Evolutionary conservation across 2,113 vertebrate genomes (phyloP), one percentile per base, ranked within the genome.

Genomic region (Haliaeetus leucogaster): DNA sequence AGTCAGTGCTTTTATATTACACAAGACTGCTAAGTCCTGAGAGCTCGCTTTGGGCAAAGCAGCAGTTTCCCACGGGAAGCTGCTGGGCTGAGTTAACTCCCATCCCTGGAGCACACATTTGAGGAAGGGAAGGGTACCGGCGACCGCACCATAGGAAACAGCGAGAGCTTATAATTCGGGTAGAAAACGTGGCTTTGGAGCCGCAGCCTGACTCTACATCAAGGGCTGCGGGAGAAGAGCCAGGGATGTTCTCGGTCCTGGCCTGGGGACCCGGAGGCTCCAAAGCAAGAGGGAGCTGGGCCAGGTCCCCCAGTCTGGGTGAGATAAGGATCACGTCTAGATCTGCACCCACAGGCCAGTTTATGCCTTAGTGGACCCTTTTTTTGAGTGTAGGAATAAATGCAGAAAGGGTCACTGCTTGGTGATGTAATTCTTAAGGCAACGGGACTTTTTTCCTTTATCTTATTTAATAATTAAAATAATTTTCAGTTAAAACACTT

Each of bases 211-310:
- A 61, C 40, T 86, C 32, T 42, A 43, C 48, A 52, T 18, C 27
- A 25, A 40, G 30, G 48, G 22, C 23, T 77, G 23, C 3, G 1
- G 36, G 21, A 84, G 38, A 85, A 81, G 38, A 72, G 29, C 16
- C 29, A 30, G 42, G 52, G 42, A 42, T n/a, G 9, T 0, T 0
- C 55, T 90, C 4, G 1, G 4, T 45, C 56, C n/a, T 55, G 9
- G 25, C 7, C 34, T 36, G 1, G 4, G 29, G 32, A 56, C 50
- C 50, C 26, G 42, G 16, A 58, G 23, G 36, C n/a, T 87, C 15
- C 16, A 58, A 91, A 52, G 18, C 21, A 78, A 50, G n/a, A 84
- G 1, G 30, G n/a, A 89, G 40, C 36, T 78, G 13, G 43, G 23
- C 30, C 38, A 66, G 29, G 8, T 53, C 10, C 13, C 6, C 11